These are phyloP conservation scores for Agraylea sexmaculata DNA, from an alignment of 1,140 invertebrate species.

Conservation along the genomic window DNA sequence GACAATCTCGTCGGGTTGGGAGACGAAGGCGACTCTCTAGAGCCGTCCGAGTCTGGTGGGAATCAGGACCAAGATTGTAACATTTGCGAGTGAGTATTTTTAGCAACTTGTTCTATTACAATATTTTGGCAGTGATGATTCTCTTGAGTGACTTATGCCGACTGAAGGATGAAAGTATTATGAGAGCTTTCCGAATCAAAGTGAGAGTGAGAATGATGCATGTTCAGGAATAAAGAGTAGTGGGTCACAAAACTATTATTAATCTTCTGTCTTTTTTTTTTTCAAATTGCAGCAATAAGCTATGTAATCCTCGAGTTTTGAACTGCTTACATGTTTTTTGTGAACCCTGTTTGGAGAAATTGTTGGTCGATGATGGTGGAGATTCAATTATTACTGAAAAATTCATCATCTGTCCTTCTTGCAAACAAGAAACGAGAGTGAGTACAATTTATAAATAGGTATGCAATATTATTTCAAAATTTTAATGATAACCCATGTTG, in stretches of 20 bases:
- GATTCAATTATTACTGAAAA: conserved; percentile 46
- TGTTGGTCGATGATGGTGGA: conserved; percentile 56
- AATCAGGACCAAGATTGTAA: conserved; percentile 41
- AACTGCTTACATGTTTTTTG: conserved; percentile 90
- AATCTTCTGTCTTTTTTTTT: conserved; percentile 24
- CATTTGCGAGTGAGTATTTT: conserved; percentile 39
- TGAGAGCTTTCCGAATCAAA: conserved; percentile 2
- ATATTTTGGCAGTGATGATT: too few species aligned
- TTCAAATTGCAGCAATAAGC: conserved; percentile 57
- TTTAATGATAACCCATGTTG: too few species aligned
- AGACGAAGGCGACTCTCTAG: conserved; percentile 37
- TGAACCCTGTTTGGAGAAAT: conserved; percentile 73
- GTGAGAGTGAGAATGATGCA: too few species aligned
- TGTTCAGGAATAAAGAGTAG: too few species aligned
- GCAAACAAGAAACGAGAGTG: conserved; percentile 72
- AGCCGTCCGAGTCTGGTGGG: conserved; percentile 33
- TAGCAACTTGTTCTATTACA: background rate
- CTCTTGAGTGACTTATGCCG: too few species aligned
- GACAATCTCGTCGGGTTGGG: conserved; percentile 37
- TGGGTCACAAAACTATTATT: too few species aligned
- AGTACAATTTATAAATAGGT: conserved; percentile 19
- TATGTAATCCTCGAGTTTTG: conserved; percentile 71
- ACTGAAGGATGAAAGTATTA: too few species aligned
- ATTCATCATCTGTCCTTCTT: conserved; percentile 59
- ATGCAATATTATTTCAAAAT: conserved; percentile 3